These are phyloP conservation scores for Neomicropteryx cornuta DNA, from an alignment of 1,140 invertebrate genomes.

Conservation along the genomic window DNA sequence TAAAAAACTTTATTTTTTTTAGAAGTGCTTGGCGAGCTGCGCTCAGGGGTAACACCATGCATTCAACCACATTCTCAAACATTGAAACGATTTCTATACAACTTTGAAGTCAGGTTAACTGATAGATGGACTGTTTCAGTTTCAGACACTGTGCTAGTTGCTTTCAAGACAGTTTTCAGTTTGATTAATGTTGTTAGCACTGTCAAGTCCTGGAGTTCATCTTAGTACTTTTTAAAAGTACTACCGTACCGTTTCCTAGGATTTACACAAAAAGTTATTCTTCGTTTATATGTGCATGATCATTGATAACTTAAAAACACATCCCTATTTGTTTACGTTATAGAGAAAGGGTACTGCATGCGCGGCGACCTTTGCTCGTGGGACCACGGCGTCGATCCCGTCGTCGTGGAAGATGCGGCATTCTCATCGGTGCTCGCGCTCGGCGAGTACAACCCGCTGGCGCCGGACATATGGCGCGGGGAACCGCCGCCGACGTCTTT, in stretches of 20 bases:
- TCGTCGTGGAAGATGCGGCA: constrained; percentile 79
- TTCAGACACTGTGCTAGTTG: no score
- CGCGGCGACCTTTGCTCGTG: constrained; percentile 88
- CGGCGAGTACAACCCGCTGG: constrained; percentile 77
- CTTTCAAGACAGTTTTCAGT: no score
- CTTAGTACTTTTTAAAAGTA: no score
- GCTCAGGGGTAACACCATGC: no score
- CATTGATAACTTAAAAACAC: background rate
- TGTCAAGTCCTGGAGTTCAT: no score
- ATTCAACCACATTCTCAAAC: no score
- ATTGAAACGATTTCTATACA: no score
- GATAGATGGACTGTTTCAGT: no score
- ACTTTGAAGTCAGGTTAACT: no score
- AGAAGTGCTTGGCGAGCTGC: no score
- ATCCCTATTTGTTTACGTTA: constrained; percentile 10
- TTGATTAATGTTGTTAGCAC: no score
- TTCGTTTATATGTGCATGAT: background rate
- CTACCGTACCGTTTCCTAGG: background rate
- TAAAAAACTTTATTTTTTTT: no score
- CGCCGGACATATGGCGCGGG: constrained; percentile 61
- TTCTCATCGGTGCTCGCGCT: constrained; percentile 45
- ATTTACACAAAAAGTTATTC: background rate
- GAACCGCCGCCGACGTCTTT: constrained; percentile 20
- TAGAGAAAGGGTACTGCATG: constrained; percentile 92
- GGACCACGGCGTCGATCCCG: constrained; percentile 90